These are phyloP conservation scores for Amphipoea lucens DNA, from an alignment of 2,888 invertebrate genomes.

Conservation along the genomic window DNA sequence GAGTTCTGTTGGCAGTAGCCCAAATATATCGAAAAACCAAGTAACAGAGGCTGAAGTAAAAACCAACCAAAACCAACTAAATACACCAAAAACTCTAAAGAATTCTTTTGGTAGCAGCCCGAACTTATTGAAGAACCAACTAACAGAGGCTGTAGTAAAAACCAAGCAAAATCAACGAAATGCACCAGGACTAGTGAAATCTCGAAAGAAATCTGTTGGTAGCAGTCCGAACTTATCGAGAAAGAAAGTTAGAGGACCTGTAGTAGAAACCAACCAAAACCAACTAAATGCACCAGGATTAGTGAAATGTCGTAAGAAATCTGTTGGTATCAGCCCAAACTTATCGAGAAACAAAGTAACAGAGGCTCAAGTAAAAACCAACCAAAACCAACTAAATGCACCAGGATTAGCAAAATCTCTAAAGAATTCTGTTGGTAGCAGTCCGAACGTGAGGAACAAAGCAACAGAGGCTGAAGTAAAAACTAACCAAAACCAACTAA, in stretches of 20 bases:
- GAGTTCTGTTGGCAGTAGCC: slow-evolving; percentile 69
- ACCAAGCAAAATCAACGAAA: neutral
- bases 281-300: slow-evolving; percentile 13
- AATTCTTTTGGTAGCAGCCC: slow-evolving; percentile 72
- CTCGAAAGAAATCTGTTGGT: slow-evolving; percentile 70
- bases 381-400: neutral
- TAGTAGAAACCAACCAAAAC: neutral
- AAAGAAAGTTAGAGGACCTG: neutral
- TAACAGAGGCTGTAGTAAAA: neutral
- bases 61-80: neutral
- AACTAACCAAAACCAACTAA: neutral
- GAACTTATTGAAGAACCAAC: slow-evolving; percentile 27
- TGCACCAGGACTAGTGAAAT: slow-evolving; percentile 45
- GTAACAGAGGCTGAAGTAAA: neutral
- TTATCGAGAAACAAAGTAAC: neutral
- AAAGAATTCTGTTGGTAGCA: slow-evolving; percentile 71
- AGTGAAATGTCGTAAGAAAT: slow-evolving; percentile 68
- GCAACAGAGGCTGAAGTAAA: neutral
- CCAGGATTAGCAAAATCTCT: slow-evolving; percentile 60
- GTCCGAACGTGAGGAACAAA: slow-evolving; percentile 61
- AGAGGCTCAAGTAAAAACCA: neutral
- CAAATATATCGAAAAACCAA: slow-evolving; percentile 43
- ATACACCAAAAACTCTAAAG: slow-evolving; percentile 62
- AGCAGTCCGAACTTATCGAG: slow-evolving; percentile 68
- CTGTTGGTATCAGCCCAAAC: slow-evolving; percentile 69